Evolutionary conservation across 1,140 invertebrate species (phyloP).

Genomic region (Aphelinus atriplicis): DNA sequence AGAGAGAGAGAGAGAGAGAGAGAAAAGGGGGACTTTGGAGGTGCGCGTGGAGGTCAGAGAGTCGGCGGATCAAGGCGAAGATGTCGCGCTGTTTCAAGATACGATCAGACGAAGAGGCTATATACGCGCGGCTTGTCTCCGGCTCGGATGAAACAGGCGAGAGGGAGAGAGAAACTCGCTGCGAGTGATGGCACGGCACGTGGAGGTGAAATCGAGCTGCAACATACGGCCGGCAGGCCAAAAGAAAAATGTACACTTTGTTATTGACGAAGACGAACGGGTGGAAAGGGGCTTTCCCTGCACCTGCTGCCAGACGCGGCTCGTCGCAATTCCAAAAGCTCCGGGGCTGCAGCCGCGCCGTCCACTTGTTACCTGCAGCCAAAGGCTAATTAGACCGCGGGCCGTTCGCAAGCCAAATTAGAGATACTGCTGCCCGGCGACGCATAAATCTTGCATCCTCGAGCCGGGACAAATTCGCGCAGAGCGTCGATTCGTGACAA

Average conservation of each 20-base stretch:
- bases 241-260: slow-evolving; percentile 18
- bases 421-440: too few species aligned
- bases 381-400: too few species aligned
- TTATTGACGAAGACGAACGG: neutral
- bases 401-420: too few species aligned
- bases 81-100: slow-evolving; percentile 61
- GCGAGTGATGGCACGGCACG: slow-evolving; percentile 1
- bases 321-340: too few species aligned
- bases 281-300: neutral
- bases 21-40: slow-evolving; percentile 14
- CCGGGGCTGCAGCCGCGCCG: too few species aligned
- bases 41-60: slow-evolving; percentile 39
- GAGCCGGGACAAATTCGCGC: too few species aligned
- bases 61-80: slow-evolving; percentile 62
- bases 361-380: too few species aligned
- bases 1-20: slow-evolving; percentile 20
- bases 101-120: slow-evolving; percentile 42
- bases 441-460: too few species aligned
- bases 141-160: neutral
- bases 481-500: too few species aligned
- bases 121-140: slow-evolving; percentile 21
- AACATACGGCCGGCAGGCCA: neutral
- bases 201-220: neutral
- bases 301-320: neutral
- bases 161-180: slow-evolving; percentile 8